These are phyloP conservation scores for Nyctereutes procyonoides DNA, from an alignment of 2,113 vertebrate species.

Conservation along the genomic window DNA sequence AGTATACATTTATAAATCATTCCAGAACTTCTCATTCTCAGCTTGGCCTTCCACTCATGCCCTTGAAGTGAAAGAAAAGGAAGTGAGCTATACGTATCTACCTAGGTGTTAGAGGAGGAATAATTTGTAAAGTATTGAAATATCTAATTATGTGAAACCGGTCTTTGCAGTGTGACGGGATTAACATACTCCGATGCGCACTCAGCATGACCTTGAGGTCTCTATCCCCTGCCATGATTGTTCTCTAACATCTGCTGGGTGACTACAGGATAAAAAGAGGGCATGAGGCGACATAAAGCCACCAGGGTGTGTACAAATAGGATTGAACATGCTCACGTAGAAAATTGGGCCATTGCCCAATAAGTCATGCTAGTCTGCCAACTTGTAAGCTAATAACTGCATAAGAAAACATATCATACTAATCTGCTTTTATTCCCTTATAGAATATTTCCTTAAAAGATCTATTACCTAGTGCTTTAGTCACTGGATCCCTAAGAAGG, in stretches of 20 bases:
- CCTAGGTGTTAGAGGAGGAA: background rate
- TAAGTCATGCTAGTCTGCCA: background rate
- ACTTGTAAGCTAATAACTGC: background rate
- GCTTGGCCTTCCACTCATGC: background rate
- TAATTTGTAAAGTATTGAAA: slow-evolving; percentile 39
- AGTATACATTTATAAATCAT: slow-evolving; percentile 45
- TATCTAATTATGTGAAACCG: background rate
- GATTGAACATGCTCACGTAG: background rate
- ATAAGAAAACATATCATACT: background rate
- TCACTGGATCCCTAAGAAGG: background rate
- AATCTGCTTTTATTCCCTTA: background rate
- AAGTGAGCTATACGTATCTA: background rate
- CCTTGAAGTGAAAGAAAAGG: slow-evolving; percentile 46
- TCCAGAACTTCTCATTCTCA: slow-evolving; percentile 2
- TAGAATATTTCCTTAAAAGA: slow-evolving; percentile 9
- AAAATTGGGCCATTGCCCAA: background rate
- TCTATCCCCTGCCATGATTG: background rate
- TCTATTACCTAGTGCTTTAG: background rate
- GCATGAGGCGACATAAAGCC: background rate
- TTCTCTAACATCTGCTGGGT: background rate
- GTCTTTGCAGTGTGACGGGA: background rate
- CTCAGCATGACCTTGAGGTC: background rate
- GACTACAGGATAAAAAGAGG: too few species aligned
- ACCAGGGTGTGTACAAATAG: background rate
- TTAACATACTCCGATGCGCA: background rate